Conservation (phyloP, 2,113 vertebrate genomes). For the Steatornis caripensis region DNA sequence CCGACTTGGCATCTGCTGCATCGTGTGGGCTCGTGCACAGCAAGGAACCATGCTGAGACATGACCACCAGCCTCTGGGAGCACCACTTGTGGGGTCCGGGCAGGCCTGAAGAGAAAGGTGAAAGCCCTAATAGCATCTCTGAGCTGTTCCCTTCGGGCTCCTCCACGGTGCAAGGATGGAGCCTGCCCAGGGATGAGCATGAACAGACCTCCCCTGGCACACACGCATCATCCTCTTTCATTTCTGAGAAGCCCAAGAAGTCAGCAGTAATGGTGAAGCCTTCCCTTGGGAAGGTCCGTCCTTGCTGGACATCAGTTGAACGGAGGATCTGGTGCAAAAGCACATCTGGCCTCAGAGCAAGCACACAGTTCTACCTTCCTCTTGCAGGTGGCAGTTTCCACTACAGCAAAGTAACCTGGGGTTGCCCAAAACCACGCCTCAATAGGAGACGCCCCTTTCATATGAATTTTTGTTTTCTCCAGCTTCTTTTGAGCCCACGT, state of each 20-base stretch:
- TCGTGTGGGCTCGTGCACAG: fast-evolving
- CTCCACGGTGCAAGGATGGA: not conserved
- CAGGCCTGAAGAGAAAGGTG: not conserved
- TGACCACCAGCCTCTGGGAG: not conserved
- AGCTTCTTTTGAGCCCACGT: not conserved
- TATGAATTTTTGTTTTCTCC: not conserved
- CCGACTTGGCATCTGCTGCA: not conserved
- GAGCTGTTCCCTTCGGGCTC: not conserved
- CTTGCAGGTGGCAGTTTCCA: not conserved
- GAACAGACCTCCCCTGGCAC: not conserved
- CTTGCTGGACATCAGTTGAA: not conserved
- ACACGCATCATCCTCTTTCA: not conserved
- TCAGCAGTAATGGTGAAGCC: not conserved
- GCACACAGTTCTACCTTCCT: not conserved
- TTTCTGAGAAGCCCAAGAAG: not conserved
- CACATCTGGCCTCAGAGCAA: not conserved
- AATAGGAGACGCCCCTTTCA: not conserved
- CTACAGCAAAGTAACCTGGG: not conserved
- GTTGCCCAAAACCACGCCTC: not conserved
- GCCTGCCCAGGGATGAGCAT: not conserved
- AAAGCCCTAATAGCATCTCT: not conserved
- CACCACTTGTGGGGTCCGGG: not conserved
- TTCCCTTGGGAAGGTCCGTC: not conserved
- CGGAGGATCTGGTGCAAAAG: not conserved
- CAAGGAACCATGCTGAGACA: not conserved